These are phyloP conservation scores for Tachystola acroxantha DNA, from an alignment of 2,888 invertebrate species.

Conservation along the genomic window DNA sequence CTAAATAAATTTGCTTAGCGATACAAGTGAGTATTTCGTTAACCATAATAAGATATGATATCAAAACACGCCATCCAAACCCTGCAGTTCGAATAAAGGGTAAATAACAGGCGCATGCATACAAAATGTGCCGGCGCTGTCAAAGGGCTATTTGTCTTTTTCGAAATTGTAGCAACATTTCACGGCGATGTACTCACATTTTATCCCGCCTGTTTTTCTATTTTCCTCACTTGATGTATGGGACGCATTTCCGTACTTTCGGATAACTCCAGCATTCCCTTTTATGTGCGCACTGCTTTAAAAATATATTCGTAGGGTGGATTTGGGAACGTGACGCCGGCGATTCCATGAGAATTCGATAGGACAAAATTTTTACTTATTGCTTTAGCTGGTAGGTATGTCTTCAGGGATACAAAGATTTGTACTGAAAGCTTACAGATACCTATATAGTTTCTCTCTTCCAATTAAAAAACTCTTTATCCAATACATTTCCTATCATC, in stretches of 20 bases:
- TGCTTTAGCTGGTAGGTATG: too few species aligned
- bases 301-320: slow-evolving; percentile 65
- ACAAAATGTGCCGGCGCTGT: slow-evolving; percentile 46
- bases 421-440: too few species aligned
- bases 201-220: slow-evolving; percentile 68
- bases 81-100: slow-evolving; percentile 14
- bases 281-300: slow-evolving; percentile 67
- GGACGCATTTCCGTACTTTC: slow-evolving; percentile 74
- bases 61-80: slow-evolving; percentile 12
- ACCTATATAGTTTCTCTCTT: too few species aligned
- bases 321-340: slow-evolving; percentile 20
- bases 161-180: slow-evolving; percentile 66
- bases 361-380: slow-evolving; percentile 13
- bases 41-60: too few species aligned
- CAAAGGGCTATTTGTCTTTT: slow-evolving; percentile 62
- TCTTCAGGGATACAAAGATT: too few species aligned
- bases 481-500: slow-evolving; percentile 17
- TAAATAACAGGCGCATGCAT: slow-evolving; percentile 36
- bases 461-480: too few species aligned
- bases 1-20: too few species aligned
- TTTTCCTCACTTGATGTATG: slow-evolving; percentile 71
- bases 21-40: too few species aligned
- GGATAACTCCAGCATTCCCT: slow-evolving; percentile 68
- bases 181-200: slow-evolving; percentile 64
- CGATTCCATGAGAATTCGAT: slow-evolving; percentile 17